Percentiles rank a stretch among this genome's conserved stretches.
phyloP scores from a whole-genome alignment of 2,113 vertebrate genomes.

The Perognathus longimembris region DNA sequence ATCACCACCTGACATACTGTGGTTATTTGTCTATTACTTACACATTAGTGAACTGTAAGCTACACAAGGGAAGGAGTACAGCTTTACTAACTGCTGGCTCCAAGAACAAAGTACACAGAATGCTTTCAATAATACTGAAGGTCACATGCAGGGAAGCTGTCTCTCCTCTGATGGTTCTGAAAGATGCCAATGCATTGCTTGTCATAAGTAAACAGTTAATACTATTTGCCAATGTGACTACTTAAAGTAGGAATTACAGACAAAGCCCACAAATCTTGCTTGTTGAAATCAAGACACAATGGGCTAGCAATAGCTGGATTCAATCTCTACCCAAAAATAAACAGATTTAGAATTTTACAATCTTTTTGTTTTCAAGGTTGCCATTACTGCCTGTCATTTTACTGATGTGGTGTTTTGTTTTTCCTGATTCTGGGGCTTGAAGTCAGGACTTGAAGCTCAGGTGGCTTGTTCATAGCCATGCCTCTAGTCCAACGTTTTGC shows the following conservation, averaged over 20 bases:
- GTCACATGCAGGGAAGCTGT: not conserved
- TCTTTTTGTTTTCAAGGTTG: not conserved
- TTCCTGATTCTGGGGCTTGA: too few species aligned
- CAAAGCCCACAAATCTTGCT: not conserved
- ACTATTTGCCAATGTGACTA: not conserved
- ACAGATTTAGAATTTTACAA: conserved; percentile 19
- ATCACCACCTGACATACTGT: not conserved
- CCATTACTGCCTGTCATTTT: not conserved
- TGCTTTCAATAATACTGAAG: not conserved
- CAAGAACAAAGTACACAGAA: not conserved
- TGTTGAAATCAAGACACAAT: not conserved
- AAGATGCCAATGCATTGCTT: not conserved
- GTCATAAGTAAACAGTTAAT: not conserved
- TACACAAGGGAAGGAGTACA: not conserved
- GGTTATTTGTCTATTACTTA: not conserved
- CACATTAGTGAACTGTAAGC: not conserved
- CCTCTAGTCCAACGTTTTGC: too few species aligned
- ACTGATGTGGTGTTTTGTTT: too few species aligned
- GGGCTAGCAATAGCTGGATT: not conserved
- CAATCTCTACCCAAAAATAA: conserved; percentile 35
- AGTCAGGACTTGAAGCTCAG: too few species aligned
- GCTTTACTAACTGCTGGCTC: not conserved
- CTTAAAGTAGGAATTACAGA: not conserved
- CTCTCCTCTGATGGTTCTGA: not conserved
- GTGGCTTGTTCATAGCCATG: too few species aligned